Evolutionary conservation across 2,113 vertebrate genomes (phyloP), one percentile per base, ranked within the genome.

Genomic region (Dasyurus viverrinus): DNA sequence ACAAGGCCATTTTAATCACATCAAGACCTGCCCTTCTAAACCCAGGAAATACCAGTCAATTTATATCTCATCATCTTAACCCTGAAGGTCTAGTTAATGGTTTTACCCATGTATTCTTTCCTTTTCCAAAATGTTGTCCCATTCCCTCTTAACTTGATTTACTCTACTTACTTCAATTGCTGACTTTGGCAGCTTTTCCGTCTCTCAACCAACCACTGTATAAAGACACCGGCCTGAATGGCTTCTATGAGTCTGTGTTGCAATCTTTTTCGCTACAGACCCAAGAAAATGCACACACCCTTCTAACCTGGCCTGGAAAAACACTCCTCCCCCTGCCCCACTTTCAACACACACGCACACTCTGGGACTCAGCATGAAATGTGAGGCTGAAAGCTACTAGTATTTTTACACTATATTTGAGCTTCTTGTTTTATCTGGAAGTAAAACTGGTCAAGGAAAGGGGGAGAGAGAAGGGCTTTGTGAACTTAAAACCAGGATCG

Each of bases 131-230:
- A 97, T 97, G 97, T 98, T 98, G 98, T 98, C 96, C 97, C 93
- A 1, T 90, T 98, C 95, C 98, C 98, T 98, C 98, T 98, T 98
- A 98, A 98, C 94, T 97, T 98, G 98, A 98, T 99, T 99, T 98
- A 98, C 98, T 98, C 98, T 97, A 95, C 98, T 98, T 95, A 97
- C 96, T 98, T 97, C 97, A 93, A 94, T 95, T 98, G 98, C 98
- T 98, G 98, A 98, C 97, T 98, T 98, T 98, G 98, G 98, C 98
- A 98, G 92, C 91, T 97, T 95, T 95, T 96, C 97, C 94, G 54
- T 93, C 93, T 93, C 98, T 95, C 97, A 93, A 93, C 96, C 97
- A 55, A 98, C 98, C 98, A 96, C 98, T 95, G 96, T 42, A 89
- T 91, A 97, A 95, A 93, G 97, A 93, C 97, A 7, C 36, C 89